Evolutionary conservation across 1,140 invertebrate genomes (phyloP).

Genomic region (Saccostrea echinata): DNA sequence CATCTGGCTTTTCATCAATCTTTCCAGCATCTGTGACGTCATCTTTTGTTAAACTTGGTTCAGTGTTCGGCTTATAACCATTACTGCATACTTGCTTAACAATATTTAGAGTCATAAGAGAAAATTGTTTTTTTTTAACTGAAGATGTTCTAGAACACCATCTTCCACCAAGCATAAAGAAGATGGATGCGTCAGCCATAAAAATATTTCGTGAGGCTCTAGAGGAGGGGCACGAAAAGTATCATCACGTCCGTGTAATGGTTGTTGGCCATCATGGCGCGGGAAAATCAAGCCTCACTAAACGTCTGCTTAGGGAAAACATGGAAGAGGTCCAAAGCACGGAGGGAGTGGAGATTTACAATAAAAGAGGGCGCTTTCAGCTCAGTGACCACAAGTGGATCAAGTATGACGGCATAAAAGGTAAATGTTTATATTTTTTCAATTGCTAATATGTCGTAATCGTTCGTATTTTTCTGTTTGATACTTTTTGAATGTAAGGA

Average conservation of each 20-base stretch:
- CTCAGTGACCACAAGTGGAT: slow-evolving; percentile 37
- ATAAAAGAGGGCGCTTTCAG: not conserved
- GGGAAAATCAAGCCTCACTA: slow-evolving; percentile 34
- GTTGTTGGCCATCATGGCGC: slow-evolving; percentile 41
- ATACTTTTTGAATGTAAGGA: too few species aligned
- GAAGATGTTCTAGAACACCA: not conserved
- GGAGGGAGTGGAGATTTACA: slow-evolving; percentile 36
- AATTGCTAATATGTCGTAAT: too few species aligned
- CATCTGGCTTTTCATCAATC: too few species aligned
- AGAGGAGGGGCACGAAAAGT: slow-evolving; percentile 18
- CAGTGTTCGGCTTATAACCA: too few species aligned
- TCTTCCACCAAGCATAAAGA: slow-evolving; percentile 13
- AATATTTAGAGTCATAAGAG: too few species aligned
- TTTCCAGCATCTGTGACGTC: too few species aligned
- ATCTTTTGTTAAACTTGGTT: too few species aligned
- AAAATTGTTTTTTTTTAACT: not conserved
- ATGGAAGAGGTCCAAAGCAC: not conserved
- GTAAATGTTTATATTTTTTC: not conserved
- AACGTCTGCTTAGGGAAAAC: slow-evolving; percentile 22
- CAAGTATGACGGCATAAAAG: not conserved
- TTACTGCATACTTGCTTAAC: too few species aligned
- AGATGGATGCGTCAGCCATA: slow-evolving; percentile 13
- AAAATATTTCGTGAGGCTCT: not conserved
- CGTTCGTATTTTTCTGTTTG: too few species aligned
- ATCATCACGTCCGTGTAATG: slow-evolving; percentile 14